Evolutionary conservation across 2,888 invertebrate species (phyloP).

Genomic region (Tetanocera ferruginea): DNA sequence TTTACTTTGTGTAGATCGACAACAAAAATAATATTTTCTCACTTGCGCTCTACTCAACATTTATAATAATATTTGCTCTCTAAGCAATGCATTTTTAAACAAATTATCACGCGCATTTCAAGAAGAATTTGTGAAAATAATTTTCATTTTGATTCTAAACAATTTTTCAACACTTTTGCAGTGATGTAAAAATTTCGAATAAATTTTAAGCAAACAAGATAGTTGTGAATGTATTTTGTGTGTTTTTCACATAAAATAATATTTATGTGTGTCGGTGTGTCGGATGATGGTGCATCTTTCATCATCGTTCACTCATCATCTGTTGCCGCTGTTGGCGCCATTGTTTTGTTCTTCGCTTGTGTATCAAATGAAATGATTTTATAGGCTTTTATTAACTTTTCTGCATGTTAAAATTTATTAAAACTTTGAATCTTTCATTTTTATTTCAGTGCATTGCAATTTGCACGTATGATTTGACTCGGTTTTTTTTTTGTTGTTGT

Average conservation of each 20-base stretch:
- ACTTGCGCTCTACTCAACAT: no score
- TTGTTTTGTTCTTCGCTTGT: constrained; percentile 36
- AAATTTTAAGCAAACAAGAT: no score
- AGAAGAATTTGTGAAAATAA: no score
- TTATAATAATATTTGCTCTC: no score
- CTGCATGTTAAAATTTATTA: neutral
- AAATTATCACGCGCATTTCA: no score
- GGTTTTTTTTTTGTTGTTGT: no score
- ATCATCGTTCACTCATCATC: constrained; percentile 50
- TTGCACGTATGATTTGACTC: neutral
- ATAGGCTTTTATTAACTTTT: constrained; percentile 27
- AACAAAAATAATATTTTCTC: constrained; percentile 6
- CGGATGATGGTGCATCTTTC: constrained; percentile 41
- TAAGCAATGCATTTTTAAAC: no score
- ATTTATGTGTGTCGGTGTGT: neutral
- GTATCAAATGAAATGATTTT: neutral
- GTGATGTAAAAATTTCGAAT: no score
- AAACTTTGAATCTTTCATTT: neutral
- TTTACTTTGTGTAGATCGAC: neutral
- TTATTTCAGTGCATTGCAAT: neutral
- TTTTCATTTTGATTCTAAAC: no score
- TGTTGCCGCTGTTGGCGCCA: constrained; percentile 48
- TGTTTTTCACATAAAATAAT: no score
- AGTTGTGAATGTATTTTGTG: no score
- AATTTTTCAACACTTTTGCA: no score